Evolutionary conservation across 2,113 vertebrate species (phyloP), one percentile per base, ranked within the genome.

Genomic region (Anthoscopus minutus): DNA sequence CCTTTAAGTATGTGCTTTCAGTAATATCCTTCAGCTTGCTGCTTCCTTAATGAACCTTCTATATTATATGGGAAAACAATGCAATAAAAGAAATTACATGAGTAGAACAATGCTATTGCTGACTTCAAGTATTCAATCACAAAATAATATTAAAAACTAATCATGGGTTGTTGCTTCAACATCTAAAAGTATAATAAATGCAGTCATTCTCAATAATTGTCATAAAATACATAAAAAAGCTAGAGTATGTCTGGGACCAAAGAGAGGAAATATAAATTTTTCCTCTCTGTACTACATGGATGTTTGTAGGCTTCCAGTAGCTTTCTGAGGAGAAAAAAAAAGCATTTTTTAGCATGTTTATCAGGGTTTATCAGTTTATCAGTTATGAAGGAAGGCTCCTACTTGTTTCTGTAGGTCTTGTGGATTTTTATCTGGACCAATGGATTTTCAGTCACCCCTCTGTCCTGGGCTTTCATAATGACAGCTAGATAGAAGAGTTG

Each of bases 1-100:
- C 58, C 51, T 90, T 92, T 94, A 89, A 91, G 76, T 72, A 80
- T 42, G 33, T 70, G 56, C 48, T 84, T 89, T 70, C 82, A 64
- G 66, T 80, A 80, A 80, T 76, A 82, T 66, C 33, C 38, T 48
- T 91, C 70, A 88, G 60, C 50, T 93, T 93, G 58, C 83, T 85
- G 60, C 74, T 90, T 94, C 78, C 76, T 89, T 86, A 86, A 92
- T 94, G 87, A 95, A 76, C 56, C 45, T 67, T 91, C 67, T 65
- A 28, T 67, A 71, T 85, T 83, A 85, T 42, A 89, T 44, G n/a
- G 40, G 47, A 60, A 80, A 87, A 65, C 35, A 82, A 58, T 28
- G 66, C 31, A 89, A 81, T 94, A 81, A 92, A 92, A 81, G 64
- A 88, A 89, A 79, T 91, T 57, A 87, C 45, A 58, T 8, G 7